Evolutionary conservation across 2,888 invertebrate genomes (phyloP).

Genomic region (Aproaerema taeniolella): DNA sequence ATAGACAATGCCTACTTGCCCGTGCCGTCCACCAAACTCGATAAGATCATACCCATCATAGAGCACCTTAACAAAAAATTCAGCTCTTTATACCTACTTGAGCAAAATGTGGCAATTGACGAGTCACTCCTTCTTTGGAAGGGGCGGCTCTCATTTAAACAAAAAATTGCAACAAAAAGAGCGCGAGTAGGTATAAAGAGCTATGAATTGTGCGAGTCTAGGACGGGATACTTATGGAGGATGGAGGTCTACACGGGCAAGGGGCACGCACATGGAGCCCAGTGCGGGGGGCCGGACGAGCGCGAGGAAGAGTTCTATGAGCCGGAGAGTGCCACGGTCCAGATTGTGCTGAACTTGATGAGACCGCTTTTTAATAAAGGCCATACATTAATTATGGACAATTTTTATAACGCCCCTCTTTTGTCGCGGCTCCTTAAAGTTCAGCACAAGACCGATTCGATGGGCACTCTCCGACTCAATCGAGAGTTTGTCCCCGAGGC

Average conservation of each 20-base stretch:
- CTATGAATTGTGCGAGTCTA: slow-evolving; percentile 4
- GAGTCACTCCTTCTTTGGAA: slow-evolving; percentile 1
- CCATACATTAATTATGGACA: not conserved
- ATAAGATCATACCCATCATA: slow-evolving; percentile 2
- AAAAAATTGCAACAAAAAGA: slow-evolving; percentile 3
- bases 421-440: not conserved
- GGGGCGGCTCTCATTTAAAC: slow-evolving; percentile 1
- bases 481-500: slow-evolving; percentile 10
- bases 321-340: slow-evolving; percentile 10
- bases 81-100: not conserved
- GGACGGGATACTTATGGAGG: slow-evolving; percentile 17
- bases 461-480: slow-evolving; percentile 19
- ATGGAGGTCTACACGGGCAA: slow-evolving; percentile 12
- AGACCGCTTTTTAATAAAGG: slow-evolving; percentile 14
- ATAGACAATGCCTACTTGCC: slow-evolving; percentile 1
- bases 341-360: slow-evolving; percentile 6
- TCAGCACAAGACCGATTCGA: slow-evolving; percentile 14
- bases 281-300: not conserved
- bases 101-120: slow-evolving; percentile 5
- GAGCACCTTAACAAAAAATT: slow-evolving; percentile 5
- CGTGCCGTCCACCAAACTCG: not conserved
- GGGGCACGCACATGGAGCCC: not conserved
- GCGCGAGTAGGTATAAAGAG: slow-evolving; percentile 2
- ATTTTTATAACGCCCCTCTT: slow-evolving; percentile 1
- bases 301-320: not conserved